Evolutionary conservation across 2,888 invertebrate species (phyloP).

Genomic region (Molanna angustata): DNA sequence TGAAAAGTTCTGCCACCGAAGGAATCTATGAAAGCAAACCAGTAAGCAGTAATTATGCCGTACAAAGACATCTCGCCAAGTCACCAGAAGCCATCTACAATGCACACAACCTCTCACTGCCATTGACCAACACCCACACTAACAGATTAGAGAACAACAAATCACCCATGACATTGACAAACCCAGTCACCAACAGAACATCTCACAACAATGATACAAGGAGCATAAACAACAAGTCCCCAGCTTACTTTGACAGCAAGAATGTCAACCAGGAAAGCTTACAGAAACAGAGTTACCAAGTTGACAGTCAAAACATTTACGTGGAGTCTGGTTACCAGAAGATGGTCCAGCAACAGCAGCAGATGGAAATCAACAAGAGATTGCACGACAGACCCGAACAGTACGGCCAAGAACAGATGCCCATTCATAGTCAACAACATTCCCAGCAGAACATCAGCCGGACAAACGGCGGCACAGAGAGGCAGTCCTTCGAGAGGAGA

Average conservation of each 20-base stretch:
- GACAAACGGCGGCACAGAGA: slow-evolving; percentile 38
- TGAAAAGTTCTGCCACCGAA: slow-evolving; percentile 34
- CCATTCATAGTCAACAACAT: slow-evolving; percentile 6
- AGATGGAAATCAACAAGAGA: slow-evolving; percentile 37
- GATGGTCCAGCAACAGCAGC: slow-evolving; percentile 27
- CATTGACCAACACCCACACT: slow-evolving; percentile 47
- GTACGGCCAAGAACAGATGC: slow-evolving; percentile 4
- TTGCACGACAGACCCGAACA: slow-evolving; percentile 18
- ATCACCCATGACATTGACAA: slow-evolving; percentile 34
- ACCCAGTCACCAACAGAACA: slow-evolving; percentile 36
- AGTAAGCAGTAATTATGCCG: slow-evolving; percentile 28
- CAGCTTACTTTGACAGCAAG: slow-evolving; percentile 24
- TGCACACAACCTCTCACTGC: slow-evolving; percentile 50
- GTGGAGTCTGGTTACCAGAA: slow-evolving; percentile 27
- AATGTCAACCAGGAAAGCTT: slow-evolving; percentile 12
- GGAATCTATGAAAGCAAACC: slow-evolving; percentile 28
- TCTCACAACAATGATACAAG: slow-evolving; percentile 33
- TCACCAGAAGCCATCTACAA: slow-evolving; percentile 41
- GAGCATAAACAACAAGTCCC: slow-evolving; percentile 26
- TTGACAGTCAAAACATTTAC: slow-evolving; percentile 28
- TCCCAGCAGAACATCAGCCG: slow-evolving; percentile 24
- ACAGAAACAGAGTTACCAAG: slow-evolving; percentile 21
- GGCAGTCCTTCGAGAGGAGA: slow-evolving; percentile 61
- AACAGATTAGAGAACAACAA: slow-evolving; percentile 47
- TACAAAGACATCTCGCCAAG: slow-evolving; percentile 34